Evolutionary conservation across 2,888 invertebrate genomes (phyloP).

Genomic region (Girardia tigrina): DNA sequence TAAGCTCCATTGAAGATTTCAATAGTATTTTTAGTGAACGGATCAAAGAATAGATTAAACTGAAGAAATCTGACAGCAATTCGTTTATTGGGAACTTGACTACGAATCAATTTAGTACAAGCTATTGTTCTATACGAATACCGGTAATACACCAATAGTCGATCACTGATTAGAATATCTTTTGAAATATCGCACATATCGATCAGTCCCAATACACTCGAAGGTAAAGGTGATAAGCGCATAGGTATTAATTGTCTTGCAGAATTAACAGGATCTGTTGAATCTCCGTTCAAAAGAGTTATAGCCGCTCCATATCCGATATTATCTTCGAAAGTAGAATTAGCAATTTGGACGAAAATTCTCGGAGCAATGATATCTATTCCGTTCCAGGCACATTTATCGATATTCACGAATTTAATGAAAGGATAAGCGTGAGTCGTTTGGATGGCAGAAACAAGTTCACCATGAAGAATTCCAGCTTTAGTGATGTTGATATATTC

Average conservation of each 20-base stretch:
- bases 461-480: constrained; percentile 84
- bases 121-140: constrained; percentile 89
- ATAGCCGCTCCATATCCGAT: constrained; percentile 78
- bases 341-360: constrained; percentile 56
- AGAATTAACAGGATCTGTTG: constrained; percentile 63
- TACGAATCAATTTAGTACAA: constrained; percentile 87
- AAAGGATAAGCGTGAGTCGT: constrained; percentile 75
- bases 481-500: constrained; percentile 66
- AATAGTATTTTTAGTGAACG: constrained; percentile 60
- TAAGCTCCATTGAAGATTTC: constrained; percentile 80
- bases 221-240: constrained; percentile 58
- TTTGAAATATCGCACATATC: constrained; percentile 91
- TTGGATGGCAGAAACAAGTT: constrained; percentile 76
- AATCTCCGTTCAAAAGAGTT: constrained; percentile 76
- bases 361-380: constrained; percentile 77
- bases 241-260: constrained; percentile 48
- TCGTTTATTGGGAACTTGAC: constrained; percentile 68
- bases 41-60: constrained; percentile 45
- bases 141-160: constrained; percentile 81
- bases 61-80: constrained; percentile 61
- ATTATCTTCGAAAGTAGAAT: constrained; percentile 56
- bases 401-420: constrained; percentile 64
- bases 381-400: constrained; percentile 72
- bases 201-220: constrained; percentile 77
- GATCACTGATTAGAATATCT: constrained; percentile 71